Evolutionary conservation across 2,113 vertebrate species (phyloP).

Genomic region (Formicarius rufipectus): DNA sequence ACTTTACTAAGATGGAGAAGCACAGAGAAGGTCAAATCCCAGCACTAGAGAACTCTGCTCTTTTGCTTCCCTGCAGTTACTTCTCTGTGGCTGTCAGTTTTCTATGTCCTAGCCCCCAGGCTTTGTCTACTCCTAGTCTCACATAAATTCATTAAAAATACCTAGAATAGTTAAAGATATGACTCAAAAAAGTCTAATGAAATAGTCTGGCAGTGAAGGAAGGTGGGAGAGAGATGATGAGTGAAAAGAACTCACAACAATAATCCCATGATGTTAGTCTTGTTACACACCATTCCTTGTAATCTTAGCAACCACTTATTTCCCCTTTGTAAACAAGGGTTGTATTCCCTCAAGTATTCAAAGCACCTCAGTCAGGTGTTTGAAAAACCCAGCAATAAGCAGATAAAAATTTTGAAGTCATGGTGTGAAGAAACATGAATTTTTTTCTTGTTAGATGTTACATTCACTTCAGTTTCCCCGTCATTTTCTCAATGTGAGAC

Average conservation of each 20-base stretch:
- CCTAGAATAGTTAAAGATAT: background rate
- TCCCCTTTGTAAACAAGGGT: background rate
- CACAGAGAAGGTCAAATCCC: background rate
- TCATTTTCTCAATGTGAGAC: constrained; percentile 51
- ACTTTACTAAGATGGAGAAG: background rate
- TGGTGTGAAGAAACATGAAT: background rate
- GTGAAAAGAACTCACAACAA: constrained; percentile 5
- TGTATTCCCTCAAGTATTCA: background rate
- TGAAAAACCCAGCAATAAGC: background rate
- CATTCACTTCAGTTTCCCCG: constrained; percentile 47
- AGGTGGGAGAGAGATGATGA: background rate
- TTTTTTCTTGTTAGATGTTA: constrained; percentile 38
- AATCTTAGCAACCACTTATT: constrained; percentile 12
- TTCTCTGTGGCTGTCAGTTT: background rate
- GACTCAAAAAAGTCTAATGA: background rate
- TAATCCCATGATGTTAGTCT: constrained; percentile 39
- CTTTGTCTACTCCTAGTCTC: background rate
- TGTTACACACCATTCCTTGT: constrained; percentile 50
- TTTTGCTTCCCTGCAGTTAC: background rate
- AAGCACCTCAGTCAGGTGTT: constrained; percentile 22
- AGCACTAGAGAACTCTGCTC: background rate
- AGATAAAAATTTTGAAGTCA: background rate
- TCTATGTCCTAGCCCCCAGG: background rate
- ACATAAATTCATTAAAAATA: background rate
- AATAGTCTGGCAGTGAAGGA: background rate